Evolutionary conservation across 2,797 vertebrate genomes (phyloP).

Genomic region (Etheostoma perlongum): DNA sequence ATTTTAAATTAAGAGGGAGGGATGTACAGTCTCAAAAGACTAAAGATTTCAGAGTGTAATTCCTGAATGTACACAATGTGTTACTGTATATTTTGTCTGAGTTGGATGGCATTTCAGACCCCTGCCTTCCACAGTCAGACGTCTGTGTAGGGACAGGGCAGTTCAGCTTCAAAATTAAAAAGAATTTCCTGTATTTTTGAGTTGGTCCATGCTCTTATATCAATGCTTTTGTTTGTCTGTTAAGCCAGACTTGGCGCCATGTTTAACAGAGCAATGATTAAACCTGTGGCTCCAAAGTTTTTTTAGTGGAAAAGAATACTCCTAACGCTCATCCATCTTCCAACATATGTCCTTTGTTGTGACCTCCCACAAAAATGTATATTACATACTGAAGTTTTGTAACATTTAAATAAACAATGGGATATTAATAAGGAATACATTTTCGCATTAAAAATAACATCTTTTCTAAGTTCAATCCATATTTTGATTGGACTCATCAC

Average conservation of each 20-base stretch:
- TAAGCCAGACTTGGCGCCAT: no score
- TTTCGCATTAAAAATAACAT: not conserved
- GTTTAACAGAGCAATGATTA: not conserved
- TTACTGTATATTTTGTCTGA: conserved; percentile 44
- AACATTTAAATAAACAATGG: not conserved
- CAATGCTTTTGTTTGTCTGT: not conserved
- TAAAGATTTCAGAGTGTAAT: conserved; percentile 47
- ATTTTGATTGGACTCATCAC: not conserved
- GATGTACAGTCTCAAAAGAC: conserved; percentile 54
- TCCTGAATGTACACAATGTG: conserved; percentile 38
- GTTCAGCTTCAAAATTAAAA: not conserved
- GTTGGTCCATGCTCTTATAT: not conserved
- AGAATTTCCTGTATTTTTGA: conserved; percentile 11
- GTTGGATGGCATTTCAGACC: conserved; percentile 19
- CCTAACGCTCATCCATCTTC: not conserved
- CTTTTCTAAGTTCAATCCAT: not conserved
- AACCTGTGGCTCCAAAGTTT: not conserved
- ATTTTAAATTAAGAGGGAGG: conserved; percentile 78
- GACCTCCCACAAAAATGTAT: not conserved
- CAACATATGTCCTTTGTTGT: not conserved
- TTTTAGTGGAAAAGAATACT: not conserved
- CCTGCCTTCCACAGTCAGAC: conserved; percentile 1
- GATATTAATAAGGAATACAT: not conserved
- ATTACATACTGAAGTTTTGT: no score
- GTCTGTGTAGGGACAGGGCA: not conserved